Evolutionary conservation across 2,888 invertebrate genomes (phyloP).

Genomic region (Perizoma flavofasciatum): DNA sequence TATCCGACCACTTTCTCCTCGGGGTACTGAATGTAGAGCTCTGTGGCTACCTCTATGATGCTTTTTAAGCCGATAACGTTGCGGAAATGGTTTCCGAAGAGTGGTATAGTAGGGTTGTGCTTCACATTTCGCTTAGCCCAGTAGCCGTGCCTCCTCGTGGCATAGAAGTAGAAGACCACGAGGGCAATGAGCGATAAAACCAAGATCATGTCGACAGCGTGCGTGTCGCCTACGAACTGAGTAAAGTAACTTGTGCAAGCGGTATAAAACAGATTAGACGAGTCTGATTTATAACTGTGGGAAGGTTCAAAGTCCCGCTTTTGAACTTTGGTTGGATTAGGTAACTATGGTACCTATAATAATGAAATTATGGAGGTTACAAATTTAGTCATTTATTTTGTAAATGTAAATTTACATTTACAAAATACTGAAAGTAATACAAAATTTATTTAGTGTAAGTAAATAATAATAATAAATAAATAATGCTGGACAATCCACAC

Average conservation of each 20-base stretch:
- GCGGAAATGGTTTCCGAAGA: constrained; percentile 58
- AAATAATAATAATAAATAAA: too few relatives aligned
- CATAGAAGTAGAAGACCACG: constrained; percentile 49
- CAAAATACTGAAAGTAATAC: too few relatives aligned
- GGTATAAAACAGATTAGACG: too few relatives aligned
- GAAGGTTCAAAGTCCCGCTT: too few relatives aligned
- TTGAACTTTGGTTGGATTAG: too few relatives aligned
- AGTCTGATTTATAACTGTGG: too few relatives aligned
- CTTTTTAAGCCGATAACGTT: constrained; percentile 53
- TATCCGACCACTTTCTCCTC: constrained; percentile 65
- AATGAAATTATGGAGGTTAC: too few relatives aligned
- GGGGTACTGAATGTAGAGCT: constrained; percentile 60
- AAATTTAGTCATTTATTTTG: too few relatives aligned
- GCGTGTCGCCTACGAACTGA: constrained; percentile 5
- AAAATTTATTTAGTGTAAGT: too few relatives aligned
- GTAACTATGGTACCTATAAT: too few relatives aligned
- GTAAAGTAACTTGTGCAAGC: background rate
- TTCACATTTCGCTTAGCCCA: constrained; percentile 63
- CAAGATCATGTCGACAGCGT: constrained; percentile 17
- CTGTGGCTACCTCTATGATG: constrained; percentile 45
- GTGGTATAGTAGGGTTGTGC: constrained; percentile 54
- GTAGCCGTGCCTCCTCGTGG: constrained; percentile 56
- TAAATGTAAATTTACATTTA: too few relatives aligned
- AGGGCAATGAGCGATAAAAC: constrained; percentile 10
- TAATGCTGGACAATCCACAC: too few relatives aligned